A percentile compares a stretch with the other conserved stretches of the same genome.
phyloP scores from a whole-genome alignment of 2,888 invertebrate species.

The Eupithecia pulchellata region DNA sequence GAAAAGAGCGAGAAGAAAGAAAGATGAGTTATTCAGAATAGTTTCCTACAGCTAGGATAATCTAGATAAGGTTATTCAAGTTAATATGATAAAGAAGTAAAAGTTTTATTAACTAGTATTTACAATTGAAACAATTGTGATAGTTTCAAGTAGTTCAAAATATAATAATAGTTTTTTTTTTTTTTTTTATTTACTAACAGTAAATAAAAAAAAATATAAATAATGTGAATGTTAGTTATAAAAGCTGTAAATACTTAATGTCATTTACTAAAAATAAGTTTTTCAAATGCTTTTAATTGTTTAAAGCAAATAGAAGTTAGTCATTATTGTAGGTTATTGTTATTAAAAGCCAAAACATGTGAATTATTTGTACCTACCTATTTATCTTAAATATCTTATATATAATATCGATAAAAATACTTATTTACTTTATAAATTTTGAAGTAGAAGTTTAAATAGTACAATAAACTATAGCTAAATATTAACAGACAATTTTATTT shows the following conservation, averaged over 20 bases:
- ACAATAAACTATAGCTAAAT: no score
- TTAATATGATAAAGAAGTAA: no score
- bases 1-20: slow-evolving; percentile 5
- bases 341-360: not conserved
- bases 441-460: no score
- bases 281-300: not conserved
- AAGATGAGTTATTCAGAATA: not conserved
- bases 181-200: no score
- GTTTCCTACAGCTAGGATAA: not conserved
- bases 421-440: no score
- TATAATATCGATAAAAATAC: no score
- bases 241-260: not conserved
- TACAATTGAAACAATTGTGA: not conserved
- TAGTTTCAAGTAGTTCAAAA: not conserved
- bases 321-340: not conserved
- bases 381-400: no score
- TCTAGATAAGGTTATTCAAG: not conserved
- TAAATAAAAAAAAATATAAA: no score
- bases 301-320: not conserved
- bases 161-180: not conserved
- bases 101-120: no score
- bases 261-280: not conserved
- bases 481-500: no score
- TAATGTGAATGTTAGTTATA: not conserved
- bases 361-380: no score